phyloP scores from a whole-genome alignment of 2,888 invertebrate species.

The Isotomurus palustris region DNA sequence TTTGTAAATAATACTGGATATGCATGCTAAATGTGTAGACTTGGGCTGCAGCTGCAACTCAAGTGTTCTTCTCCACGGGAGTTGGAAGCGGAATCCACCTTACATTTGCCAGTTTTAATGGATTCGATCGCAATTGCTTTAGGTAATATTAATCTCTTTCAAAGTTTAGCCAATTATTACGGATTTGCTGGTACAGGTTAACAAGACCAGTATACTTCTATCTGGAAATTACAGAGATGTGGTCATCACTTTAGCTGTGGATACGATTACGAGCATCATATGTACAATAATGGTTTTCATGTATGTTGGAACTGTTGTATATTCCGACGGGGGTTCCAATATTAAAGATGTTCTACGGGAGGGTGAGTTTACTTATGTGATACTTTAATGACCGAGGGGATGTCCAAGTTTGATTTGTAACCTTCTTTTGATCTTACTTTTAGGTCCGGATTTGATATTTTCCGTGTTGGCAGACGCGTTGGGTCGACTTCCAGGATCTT shows the following conservation, averaged over 20 bases:
- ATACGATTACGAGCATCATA: background rate
- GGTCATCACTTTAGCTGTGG: background rate
- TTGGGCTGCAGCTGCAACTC: slow-evolving; percentile 1
- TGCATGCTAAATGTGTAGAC: slow-evolving; percentile 1
- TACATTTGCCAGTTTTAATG: background rate
- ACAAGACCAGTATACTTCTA: background rate
- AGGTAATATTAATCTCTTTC: background rate
- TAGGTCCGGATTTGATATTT: slow-evolving; percentile 3
- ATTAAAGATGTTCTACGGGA: too few relatives aligned
- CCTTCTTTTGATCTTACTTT: background rate
- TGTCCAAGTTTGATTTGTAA: too few relatives aligned
- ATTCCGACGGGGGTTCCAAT: background rate
- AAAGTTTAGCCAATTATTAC: background rate
- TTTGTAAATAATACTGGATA: too few relatives aligned
- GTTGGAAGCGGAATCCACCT: slow-evolving; percentile 1
- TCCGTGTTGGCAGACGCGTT: background rate
- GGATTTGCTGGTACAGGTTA: background rate
- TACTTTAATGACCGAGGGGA: too few relatives aligned
- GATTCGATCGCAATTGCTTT: background rate
- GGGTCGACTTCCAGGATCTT: background rate
- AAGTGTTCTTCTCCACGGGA: background rate
- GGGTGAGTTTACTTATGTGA: too few relatives aligned
- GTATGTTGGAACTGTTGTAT: background rate
- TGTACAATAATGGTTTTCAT: background rate
- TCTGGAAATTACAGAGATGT: slow-evolving; percentile 1